A percentile compares a stretch with the other conserved stretches of the same genome.
Evolutionary conservation across 2,888 invertebrate species (phyloP).

Genomic region (Microctonus aethiopoides): DNA sequence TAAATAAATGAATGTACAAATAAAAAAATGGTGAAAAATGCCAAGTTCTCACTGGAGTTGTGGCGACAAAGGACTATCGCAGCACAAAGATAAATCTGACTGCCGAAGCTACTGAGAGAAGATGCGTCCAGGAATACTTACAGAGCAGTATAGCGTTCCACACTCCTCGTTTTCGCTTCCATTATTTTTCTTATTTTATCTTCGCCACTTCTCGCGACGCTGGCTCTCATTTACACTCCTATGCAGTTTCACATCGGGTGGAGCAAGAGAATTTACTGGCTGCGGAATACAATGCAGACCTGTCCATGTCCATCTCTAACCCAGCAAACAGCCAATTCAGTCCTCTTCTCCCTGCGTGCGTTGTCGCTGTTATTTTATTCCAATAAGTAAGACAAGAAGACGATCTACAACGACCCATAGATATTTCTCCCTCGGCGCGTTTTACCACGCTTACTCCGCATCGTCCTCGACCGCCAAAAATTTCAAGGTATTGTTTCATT

Average conservation of each 20-base stretch:
- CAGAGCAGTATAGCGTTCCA: conserved; percentile 8
- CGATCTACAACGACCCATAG: conserved; percentile 29
- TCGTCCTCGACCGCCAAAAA: conserved; percentile 1
- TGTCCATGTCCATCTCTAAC: conserved; percentile 63
- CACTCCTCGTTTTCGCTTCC: conserved; percentile 46
- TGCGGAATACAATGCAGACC: conserved; percentile 66
- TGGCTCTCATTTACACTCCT: conserved; percentile 66
- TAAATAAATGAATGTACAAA: conserved; percentile 25
- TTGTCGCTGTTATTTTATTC: conserved; percentile 15
- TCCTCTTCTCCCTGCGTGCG: neutral
- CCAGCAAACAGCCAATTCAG: conserved; percentile 4
- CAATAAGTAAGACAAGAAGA: conserved; percentile 4
- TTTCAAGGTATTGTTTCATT: conserved; percentile 12
- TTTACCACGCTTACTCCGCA: neutral
- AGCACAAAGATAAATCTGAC: conserved; percentile 47
- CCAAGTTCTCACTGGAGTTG: conserved; percentile 63
- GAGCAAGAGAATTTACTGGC: conserved; percentile 63
- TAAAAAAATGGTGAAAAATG: conserved; percentile 64
- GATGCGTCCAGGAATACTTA: conserved; percentile 11
- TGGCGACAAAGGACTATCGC: conserved; percentile 57
- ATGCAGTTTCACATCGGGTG: conserved; percentile 27
- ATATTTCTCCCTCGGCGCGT: conserved; percentile 29
- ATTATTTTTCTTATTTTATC: conserved; percentile 30
- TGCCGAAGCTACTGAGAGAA: conserved; percentile 5
- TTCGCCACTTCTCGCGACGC: conserved; percentile 27